Evolutionary conservation across 2,797 vertebrate species (phyloP).

Genomic region (Okamejei kenojei): DNA sequence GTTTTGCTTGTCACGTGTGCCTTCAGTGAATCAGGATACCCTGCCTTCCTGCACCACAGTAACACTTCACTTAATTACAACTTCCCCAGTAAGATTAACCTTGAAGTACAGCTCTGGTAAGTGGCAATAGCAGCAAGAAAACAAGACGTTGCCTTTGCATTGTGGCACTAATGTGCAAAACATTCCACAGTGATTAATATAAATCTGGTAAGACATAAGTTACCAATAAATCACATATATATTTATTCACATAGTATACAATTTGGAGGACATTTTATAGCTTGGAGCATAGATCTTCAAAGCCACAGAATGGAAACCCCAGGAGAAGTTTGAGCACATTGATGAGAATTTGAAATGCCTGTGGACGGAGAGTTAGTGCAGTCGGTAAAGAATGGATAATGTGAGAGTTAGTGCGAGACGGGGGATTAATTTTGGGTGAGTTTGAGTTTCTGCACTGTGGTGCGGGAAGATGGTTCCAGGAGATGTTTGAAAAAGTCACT

Average conservation of each 20-base stretch:
- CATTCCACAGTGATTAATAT: background rate
- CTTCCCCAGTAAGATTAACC: conserved; percentile 5
- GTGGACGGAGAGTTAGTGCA: background rate
- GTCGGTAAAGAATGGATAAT: background rate
- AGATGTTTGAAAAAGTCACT: background rate
- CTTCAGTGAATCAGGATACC: background rate
- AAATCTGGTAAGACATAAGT: background rate
- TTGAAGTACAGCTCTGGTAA: background rate
- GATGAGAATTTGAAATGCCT: background rate
- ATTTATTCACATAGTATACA: too few species aligned
- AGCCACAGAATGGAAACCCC: too few species aligned
- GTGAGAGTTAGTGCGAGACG: background rate
- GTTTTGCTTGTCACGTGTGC: background rate
- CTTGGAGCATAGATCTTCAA: background rate
- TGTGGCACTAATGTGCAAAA: background rate
- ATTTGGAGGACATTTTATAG: background rate
- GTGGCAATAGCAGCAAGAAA: background rate
- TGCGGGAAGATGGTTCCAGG: background rate
- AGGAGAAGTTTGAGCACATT: background rate
- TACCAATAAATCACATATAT: background rate
- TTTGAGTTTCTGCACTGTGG: background rate
- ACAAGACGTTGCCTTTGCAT: background rate
- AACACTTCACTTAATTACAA: background rate
- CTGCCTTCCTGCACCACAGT: background rate
- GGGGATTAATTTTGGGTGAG: background rate